These are phyloP conservation scores for Percopsis omiscomaycus DNA, from an alignment of 2,797 vertebrate genomes.

Conservation along the genomic window DNA sequence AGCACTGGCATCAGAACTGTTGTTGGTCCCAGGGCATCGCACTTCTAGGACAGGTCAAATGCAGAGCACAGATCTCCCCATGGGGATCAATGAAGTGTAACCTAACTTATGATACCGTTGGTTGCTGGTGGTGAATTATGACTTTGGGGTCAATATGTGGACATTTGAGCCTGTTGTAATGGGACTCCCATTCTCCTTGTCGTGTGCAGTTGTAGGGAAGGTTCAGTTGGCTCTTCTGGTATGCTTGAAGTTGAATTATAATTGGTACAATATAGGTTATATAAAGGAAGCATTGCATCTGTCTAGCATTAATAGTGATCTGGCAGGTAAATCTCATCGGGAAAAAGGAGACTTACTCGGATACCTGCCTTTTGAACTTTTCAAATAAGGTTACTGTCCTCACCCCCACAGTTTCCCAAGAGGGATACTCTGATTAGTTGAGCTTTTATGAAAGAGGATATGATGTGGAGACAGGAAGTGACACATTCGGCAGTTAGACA, in stretches of 20 bases:
- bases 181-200: neutral
- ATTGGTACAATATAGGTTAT: neutral
- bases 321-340: slow-evolving; percentile 11
- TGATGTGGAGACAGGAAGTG: slow-evolving; percentile 54
- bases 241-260: slow-evolving; percentile 6
- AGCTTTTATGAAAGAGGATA: slow-evolving; percentile 45
- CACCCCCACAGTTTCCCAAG: slow-evolving; percentile 15
- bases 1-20: too few species aligned
- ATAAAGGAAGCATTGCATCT: neutral
- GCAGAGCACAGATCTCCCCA: too few species aligned
- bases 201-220: neutral
- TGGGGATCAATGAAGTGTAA: too few species aligned
- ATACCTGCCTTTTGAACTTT: slow-evolving; percentile 28
- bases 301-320: slow-evolving; percentile 24
- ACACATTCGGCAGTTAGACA: slow-evolving; percentile 55
- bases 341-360: slow-evolving; percentile 31
- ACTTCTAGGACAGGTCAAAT: too few species aligned
- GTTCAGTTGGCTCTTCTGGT: neutral
- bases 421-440: slow-evolving; percentile 42
- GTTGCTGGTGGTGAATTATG: slow-evolving; percentile 15
- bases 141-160: neutral
- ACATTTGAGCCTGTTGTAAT: neutral
- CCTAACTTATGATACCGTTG: slow-evolving; percentile 2
- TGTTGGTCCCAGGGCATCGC: too few species aligned
- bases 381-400: slow-evolving; percentile 7